phyloP scores from a whole-genome alignment of 2,113 vertebrate species.

The Mastomys coucha region DNA sequence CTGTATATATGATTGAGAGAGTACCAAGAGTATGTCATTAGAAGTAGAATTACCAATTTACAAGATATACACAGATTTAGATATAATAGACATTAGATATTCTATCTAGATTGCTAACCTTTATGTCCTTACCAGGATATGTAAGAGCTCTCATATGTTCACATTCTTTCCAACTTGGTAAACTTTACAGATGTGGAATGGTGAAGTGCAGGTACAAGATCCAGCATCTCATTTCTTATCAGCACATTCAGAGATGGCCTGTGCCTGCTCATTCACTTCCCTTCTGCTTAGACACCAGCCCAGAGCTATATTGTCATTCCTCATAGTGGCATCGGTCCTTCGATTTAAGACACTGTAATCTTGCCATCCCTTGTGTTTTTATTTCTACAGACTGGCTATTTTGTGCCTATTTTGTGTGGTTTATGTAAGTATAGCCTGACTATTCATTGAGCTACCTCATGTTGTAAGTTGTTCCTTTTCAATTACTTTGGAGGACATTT shows the following conservation, averaged over 20 bases:
- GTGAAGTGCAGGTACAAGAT: too few relatives aligned
- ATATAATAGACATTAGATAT: neutral
- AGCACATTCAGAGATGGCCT: neutral
- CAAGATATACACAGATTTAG: neutral
- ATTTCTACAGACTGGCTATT: neutral
- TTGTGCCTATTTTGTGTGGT: neutral
- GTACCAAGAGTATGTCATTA: neutral
- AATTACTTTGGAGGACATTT: neutral
- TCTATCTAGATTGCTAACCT: neutral
- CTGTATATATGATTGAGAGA: neutral
- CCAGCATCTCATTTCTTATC: neutral
- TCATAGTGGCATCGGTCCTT: neutral
- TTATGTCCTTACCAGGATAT: neutral
- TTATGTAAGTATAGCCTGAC: neutral
- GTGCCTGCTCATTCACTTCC: neutral
- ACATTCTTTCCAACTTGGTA: neutral
- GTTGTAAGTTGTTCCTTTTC: neutral
- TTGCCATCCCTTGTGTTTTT: neutral
- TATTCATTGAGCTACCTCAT: neutral
- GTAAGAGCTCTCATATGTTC: neutral
- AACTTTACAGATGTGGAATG: neutral
- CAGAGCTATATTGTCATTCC: neutral
- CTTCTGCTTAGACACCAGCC: neutral
- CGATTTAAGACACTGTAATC: too few relatives aligned
- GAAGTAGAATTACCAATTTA: neutral